Evolutionary conservation across 2,113 vertebrate species (phyloP).

Genomic region (Tetraodon nigroviridis): DNA sequence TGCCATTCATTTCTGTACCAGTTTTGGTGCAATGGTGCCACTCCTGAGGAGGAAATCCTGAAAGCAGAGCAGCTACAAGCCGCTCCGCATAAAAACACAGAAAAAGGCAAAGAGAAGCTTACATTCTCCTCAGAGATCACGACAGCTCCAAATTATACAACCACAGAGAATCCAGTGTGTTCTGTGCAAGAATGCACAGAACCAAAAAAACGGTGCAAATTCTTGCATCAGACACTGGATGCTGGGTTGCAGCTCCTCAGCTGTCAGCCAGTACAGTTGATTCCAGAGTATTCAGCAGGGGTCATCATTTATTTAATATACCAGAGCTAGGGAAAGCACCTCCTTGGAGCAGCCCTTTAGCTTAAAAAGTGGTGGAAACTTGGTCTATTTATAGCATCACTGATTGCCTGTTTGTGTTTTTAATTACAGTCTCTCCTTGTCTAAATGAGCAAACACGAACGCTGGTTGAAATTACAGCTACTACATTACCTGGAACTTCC

Average conservation of each 20-base stretch:
- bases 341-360: conserved; percentile 28
- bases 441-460: too few species aligned
- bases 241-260: conserved; percentile 3
- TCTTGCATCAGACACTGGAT: background rate
- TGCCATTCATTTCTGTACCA: background rate
- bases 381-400: conserved; percentile 34
- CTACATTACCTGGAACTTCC: background rate
- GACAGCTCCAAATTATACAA: background rate
- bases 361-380: conserved; percentile 30
- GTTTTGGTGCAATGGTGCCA: conserved; percentile 1
- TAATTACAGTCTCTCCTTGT: too few species aligned
- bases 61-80: conserved; percentile 12
- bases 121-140: background rate
- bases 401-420: conserved; percentile 13
- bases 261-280: conserved; percentile 1
- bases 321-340: conserved; percentile 35
- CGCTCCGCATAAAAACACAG: conserved; percentile 21
- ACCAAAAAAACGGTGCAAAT: background rate
- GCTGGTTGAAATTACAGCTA: background rate
- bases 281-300: conserved; percentile 33
- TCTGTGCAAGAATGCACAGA: background rate
- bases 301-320: conserved; percentile 60
- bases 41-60: conserved; percentile 20
- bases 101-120: background rate
- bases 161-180: background rate